Evolutionary conservation across 2,888 invertebrate species (phyloP).

Genomic region (Halictus quadricinctus): DNA sequence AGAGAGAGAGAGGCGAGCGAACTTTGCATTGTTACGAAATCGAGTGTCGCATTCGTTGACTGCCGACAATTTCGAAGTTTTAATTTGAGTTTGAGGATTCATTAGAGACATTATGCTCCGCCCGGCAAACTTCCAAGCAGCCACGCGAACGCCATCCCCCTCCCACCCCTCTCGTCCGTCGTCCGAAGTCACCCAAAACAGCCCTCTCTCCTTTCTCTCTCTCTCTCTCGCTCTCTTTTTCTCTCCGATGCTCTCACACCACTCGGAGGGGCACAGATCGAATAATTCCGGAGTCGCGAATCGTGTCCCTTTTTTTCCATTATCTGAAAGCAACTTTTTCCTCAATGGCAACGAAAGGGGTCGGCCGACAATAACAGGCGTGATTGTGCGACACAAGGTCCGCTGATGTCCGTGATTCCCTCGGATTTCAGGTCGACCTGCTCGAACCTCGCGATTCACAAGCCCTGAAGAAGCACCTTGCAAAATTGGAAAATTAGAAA

Average conservation of each 20-base stretch:
- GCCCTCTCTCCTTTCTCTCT: not conserved
- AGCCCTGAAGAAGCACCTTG: not conserved
- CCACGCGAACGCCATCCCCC: constrained; percentile 64
- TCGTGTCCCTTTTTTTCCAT: constrained; percentile 43
- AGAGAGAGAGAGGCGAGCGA: constrained; percentile 60
- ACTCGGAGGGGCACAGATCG: constrained; percentile 55
- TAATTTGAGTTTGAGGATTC: constrained; percentile 80
- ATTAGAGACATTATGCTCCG: constrained; percentile 74
- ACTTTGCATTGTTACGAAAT: constrained; percentile 79
- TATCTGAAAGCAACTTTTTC: constrained; percentile 42
- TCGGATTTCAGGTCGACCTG: not conserved
- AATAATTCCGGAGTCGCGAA: constrained; percentile 56
- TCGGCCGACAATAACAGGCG: constrained; percentile 35
- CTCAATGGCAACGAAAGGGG: constrained; percentile 16
- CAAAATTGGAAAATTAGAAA: not conserved
- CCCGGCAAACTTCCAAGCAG: constrained; percentile 70
- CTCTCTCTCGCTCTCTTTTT: not conserved
- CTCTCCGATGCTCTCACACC: constrained; percentile 17
- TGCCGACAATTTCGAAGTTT: constrained; percentile 80
- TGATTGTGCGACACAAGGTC: constrained; percentile 30
- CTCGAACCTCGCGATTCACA: not conserved
- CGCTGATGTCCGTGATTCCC: not conserved
- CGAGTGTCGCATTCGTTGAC: constrained; percentile 75
- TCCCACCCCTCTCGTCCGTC: constrained; percentile 1
- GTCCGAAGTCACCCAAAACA: constrained; percentile 45